Evolutionary conservation across 2,113 vertebrate species (phyloP), one percentile per base, ranked within the genome.

Genomic region (Syngnathus floridae): DNA sequence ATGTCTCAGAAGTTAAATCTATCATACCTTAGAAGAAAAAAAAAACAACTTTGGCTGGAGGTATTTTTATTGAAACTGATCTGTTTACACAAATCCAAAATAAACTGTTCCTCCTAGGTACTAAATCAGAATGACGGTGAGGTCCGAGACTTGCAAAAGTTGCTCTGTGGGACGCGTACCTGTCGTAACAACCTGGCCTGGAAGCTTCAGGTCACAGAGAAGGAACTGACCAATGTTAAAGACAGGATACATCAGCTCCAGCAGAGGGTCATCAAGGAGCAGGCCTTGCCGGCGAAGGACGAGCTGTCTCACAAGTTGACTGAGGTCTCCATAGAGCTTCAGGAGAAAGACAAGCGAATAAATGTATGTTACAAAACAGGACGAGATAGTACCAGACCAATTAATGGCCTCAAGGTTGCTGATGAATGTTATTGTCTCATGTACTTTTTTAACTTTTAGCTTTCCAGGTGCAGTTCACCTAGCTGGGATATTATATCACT

Each of bases 281-380:
- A 79, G 62, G 74, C 37, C 22, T 89, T 93, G 31, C 85, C 80
- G 1, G 86, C 92, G 60, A 86, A 80, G 66, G 89, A 90, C 19
- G 86, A 92, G 1, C 90, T 94, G 1, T 51, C 65, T 3, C 19
- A 38, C 1, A 87, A 52, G 35, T n/a, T 94, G 70, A 78, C 75
- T 0, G 0, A 54, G 16, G 78, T 89, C 7, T 79, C 57, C 0
- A 36, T 82, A 37, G 83, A 82, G 7, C 56, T 88, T 43, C 82
- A 91, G 54, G 66, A 48, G 8, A 91, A 90, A 71, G 64, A 88
- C 66, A 82, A 78, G 65, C 90, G 31, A 76, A 91, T 92, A 64
- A 76, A 88, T 89, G 92, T 94, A 81, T 13, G 48, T 43, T 22
- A 4, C 12, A 2, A 26, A 43, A 26, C 6, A 41, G 3, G 38